phyloP scores from a whole-genome alignment of 2,888 invertebrate species.

The Parnassius apollo region DNA sequence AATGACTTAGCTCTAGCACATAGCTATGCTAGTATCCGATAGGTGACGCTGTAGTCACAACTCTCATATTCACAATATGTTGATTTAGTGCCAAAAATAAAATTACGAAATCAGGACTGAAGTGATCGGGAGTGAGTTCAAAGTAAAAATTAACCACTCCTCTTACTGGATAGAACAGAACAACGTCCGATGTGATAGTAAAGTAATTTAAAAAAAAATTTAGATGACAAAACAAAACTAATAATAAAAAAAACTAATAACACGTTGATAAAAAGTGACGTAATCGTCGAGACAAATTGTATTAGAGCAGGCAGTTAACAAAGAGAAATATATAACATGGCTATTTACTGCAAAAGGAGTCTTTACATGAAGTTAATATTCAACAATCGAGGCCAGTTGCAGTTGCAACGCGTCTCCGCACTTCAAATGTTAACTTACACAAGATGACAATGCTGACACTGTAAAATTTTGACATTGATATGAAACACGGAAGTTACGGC shows the following conservation, averaged over 20 bases:
- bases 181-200: too few relatives aligned
- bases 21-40: too few relatives aligned
- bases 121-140: too few relatives aligned
- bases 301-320: constrained; percentile 17
- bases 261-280: constrained; percentile 19
- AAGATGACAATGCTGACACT: constrained; percentile 30
- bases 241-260: not conserved
- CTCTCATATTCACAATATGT: too few relatives aligned
- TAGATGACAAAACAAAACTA: too few relatives aligned
- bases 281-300: constrained; percentile 17
- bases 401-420: constrained; percentile 10
- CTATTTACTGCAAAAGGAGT: constrained; percentile 3
- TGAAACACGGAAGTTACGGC: constrained; percentile 35
- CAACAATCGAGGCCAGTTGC: constrained; percentile 19
- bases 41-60: too few relatives aligned
- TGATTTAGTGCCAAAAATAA: too few relatives aligned
- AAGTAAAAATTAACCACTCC: too few relatives aligned
- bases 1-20: too few relatives aligned
- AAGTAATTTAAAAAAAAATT: too few relatives aligned
- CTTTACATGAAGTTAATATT: constrained; percentile 5
- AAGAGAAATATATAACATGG: constrained; percentile 12
- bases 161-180: too few relatives aligned
- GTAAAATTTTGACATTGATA: constrained; percentile 38
- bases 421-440: constrained; percentile 25
- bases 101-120: too few relatives aligned